Evolutionary conservation across 2,113 vertebrate genomes (phyloP).

Genomic region (Bujurquina vittata): DNA sequence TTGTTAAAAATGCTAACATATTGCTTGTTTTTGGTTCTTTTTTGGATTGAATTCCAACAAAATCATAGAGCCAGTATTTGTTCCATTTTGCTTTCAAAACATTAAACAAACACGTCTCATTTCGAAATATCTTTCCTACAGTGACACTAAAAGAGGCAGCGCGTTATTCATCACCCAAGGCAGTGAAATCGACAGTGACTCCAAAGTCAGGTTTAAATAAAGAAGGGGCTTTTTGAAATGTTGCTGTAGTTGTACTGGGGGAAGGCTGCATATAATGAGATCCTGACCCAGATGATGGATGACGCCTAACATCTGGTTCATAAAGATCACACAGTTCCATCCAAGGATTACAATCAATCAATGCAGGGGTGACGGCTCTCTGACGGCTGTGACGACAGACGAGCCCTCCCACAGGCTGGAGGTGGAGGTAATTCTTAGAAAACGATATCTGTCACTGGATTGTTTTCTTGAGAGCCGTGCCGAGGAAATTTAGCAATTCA

Average conservation of each 20-base stretch:
- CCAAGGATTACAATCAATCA: conserved; percentile 51
- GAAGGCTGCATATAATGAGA: neutral
- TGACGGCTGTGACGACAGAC: conserved; percentile 35
- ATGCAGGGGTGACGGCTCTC: neutral
- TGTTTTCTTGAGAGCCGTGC: neutral
- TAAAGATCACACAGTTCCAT: conserved; percentile 53
- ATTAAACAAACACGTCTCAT: conserved; percentile 28
- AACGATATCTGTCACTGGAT: neutral
- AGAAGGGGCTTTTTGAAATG: conserved; percentile 6
- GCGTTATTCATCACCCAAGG: conserved; percentile 29
- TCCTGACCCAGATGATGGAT: conserved; percentile 38
- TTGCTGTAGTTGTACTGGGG: conserved; percentile 1
- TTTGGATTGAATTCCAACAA: neutral
- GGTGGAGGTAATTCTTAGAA: conserved; percentile 1
- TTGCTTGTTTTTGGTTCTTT: conserved; percentile 29
- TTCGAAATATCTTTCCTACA: conserved; percentile 14
- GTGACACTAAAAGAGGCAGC: conserved; percentile 25
- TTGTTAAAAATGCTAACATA: conserved; percentile 18
- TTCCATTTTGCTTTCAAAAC: neutral
- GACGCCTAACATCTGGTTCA: conserved; percentile 29
- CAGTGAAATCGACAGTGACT: conserved; percentile 54
- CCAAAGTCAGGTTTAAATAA: conserved; percentile 11
- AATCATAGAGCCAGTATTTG: neutral
- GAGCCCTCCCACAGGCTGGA: neutral
- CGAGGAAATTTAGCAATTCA: neutral